Conservation (phyloP, 35 echinoderm and acorn worm genomes). For the Heliocidaris tuberculata region DNA sequence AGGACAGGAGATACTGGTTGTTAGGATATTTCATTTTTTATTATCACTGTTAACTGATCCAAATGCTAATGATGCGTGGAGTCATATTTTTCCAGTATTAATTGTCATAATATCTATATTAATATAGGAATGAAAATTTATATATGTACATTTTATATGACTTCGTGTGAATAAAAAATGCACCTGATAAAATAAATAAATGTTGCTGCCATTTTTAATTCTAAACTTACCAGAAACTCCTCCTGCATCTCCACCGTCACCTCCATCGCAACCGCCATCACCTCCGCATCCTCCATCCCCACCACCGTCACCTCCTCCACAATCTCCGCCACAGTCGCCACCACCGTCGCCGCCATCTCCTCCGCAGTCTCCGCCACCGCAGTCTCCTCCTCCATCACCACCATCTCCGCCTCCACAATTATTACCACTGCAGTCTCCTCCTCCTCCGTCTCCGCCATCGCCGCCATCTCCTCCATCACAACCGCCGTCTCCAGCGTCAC, state of each 20-base stretch:
- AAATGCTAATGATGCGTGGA: no score
- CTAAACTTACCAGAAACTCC: not conserved
- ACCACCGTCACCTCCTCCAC: not conserved
- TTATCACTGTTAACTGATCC: no score
- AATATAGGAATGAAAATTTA: no score
- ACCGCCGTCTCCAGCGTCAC: not conserved
- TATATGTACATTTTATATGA: no score
- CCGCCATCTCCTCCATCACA: not conserved
- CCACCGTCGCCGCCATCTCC: not conserved
- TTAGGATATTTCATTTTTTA: no score
- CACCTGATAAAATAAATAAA: no score
- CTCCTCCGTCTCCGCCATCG: not conserved
- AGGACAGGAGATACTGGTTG: no score
- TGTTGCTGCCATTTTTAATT: no score
- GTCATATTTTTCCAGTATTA: no score
- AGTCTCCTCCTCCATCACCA: not conserved
- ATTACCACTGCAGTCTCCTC: not conserved
- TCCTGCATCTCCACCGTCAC: not conserved
- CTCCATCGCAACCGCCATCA: constrained; percentile 17
- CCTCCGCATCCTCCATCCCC: not conserved
- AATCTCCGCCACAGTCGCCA: not conserved
- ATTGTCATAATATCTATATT: no score
- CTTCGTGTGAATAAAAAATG: no score
- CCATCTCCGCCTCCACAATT: constrained; percentile 27
- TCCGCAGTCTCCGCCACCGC: not conserved